Evolutionary conservation across 2,888 invertebrate species (phyloP).

Genomic region (Formica aserva): DNA sequence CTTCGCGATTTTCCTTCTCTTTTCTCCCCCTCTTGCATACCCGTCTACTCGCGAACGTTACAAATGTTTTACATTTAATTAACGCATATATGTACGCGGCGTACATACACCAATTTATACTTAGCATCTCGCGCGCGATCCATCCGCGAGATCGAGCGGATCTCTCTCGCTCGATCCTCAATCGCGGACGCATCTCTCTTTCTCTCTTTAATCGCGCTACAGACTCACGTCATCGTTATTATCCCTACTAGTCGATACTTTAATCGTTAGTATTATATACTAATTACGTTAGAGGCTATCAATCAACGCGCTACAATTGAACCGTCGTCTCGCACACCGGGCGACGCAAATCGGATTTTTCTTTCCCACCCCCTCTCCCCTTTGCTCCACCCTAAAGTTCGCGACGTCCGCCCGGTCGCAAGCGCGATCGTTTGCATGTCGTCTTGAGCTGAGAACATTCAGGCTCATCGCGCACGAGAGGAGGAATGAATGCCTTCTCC

Average conservation of each 20-base stretch:
- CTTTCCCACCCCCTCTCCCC: background rate
- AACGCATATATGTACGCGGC: constrained; percentile 46
- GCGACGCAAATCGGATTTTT: constrained; percentile 46
- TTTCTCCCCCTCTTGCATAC: background rate
- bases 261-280: constrained; percentile 52
- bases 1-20: constrained; percentile 2
- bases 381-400: background rate
- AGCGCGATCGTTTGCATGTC: constrained; percentile 24
- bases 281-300: constrained; percentile 57
- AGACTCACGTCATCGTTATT: constrained; percentile 35
- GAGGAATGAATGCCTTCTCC: background rate
- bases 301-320: constrained; percentile 61
- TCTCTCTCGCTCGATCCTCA: background rate
- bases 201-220: constrained; percentile 16
- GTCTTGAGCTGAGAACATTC: constrained; percentile 59
- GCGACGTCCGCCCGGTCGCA: constrained; percentile 8
- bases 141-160: constrained; percentile 20
- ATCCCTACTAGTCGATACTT: constrained; percentile 39
- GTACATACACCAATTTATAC: constrained; percentile 50
- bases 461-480: constrained; percentile 13
- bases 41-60: constrained; percentile 22
- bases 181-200: constrained; percentile 17
- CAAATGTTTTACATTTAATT: constrained; percentile 32
- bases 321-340: constrained; percentile 46
- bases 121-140: constrained; percentile 15